phyloP scores from a whole-genome alignment of 2,797 vertebrate genomes.

The Periophthalmus magnuspinnatus region DNA sequence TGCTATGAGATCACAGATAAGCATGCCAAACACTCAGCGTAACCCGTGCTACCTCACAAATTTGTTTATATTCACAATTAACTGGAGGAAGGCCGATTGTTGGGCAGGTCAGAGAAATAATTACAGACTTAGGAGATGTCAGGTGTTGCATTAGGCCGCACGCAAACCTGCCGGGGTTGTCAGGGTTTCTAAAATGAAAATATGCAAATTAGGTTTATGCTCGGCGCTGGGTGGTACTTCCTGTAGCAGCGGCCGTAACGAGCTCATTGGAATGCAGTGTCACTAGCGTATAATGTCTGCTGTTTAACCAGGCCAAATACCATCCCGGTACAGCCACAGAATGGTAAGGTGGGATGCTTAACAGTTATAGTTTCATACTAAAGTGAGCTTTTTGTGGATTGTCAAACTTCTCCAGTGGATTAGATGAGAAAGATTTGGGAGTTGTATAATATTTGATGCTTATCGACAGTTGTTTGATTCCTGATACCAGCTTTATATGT shows the following conservation, averaged over 20 bases:
- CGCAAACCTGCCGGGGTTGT: constrained; percentile 72
- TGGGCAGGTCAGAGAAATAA: constrained; percentile 77
- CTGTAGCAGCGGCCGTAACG: constrained; percentile 65
- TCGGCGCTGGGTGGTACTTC: constrained; percentile 59
- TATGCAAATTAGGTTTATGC: constrained; percentile 74
- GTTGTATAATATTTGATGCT: too few relatives aligned
- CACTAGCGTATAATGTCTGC: constrained; percentile 51
- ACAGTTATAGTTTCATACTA: too few relatives aligned
- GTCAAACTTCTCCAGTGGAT: too few relatives aligned
- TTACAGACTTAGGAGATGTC: constrained; percentile 73
- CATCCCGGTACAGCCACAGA: constrained; percentile 16
- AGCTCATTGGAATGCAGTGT: constrained; percentile 74
- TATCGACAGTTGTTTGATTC: too few relatives aligned
- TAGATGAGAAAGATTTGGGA: too few relatives aligned
- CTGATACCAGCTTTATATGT: too few relatives aligned
- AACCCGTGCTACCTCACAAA: constrained; percentile 69
- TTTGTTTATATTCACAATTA: constrained; percentile 79
- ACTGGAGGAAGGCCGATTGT: constrained; percentile 75
- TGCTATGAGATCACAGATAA: constrained; percentile 16
- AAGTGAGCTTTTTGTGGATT: too few relatives aligned
- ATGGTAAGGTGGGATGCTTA: too few relatives aligned
- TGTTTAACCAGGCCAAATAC: constrained; percentile 50
- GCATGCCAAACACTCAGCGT: constrained; percentile 54
- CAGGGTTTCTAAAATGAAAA: constrained; percentile 76
- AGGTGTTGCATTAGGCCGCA: constrained; percentile 75